phyloP scores from a whole-genome alignment of 2,888 invertebrate species.

The Sussaba pulchella region DNA sequence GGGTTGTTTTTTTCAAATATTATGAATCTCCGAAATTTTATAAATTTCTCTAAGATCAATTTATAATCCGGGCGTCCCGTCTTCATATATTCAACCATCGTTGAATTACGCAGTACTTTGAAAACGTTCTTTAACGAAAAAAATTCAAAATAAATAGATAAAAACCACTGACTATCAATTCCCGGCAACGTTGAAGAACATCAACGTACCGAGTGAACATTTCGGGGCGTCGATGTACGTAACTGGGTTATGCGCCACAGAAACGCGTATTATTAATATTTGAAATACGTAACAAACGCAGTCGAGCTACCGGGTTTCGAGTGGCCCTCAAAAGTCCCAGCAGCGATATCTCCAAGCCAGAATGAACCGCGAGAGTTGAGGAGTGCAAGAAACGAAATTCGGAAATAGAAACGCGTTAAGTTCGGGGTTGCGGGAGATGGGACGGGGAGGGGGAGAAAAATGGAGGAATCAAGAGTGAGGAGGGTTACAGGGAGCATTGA shows the following conservation, averaged over 20 bases:
- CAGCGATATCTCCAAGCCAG: slow-evolving; percentile 34
- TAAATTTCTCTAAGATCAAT: too few species aligned
- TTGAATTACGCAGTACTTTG: too few species aligned
- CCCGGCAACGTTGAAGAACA: too few species aligned
- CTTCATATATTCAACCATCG: too few species aligned
- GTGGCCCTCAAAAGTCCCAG: slow-evolving; percentile 45
- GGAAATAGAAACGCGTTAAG: slow-evolving; percentile 76
- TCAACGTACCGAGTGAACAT: too few species aligned
- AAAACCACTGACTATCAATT: too few species aligned
- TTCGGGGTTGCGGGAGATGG: slow-evolving; percentile 35
- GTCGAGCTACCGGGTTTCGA: slow-evolving; percentile 61
- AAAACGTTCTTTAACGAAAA: too few species aligned
- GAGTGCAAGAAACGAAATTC: slow-evolving; percentile 69
- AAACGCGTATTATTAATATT: slow-evolving; percentile 7
- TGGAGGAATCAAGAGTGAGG: slow-evolving; percentile 57
- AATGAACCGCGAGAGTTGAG: slow-evolving; percentile 44
- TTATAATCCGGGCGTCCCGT: too few species aligned
- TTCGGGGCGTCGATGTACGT: neutral
- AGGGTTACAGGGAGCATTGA: slow-evolving; percentile 38
- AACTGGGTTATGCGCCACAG: neutral
- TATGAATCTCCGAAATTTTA: too few species aligned
- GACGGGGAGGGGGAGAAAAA: neutral
- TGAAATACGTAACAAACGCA: neutral
- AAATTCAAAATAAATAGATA: too few species aligned
- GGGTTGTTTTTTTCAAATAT: too few species aligned